These are phyloP conservation scores for Nomada ferruginata DNA, from an alignment of 2,888 invertebrate genomes.

Conservation along the genomic window DNA sequence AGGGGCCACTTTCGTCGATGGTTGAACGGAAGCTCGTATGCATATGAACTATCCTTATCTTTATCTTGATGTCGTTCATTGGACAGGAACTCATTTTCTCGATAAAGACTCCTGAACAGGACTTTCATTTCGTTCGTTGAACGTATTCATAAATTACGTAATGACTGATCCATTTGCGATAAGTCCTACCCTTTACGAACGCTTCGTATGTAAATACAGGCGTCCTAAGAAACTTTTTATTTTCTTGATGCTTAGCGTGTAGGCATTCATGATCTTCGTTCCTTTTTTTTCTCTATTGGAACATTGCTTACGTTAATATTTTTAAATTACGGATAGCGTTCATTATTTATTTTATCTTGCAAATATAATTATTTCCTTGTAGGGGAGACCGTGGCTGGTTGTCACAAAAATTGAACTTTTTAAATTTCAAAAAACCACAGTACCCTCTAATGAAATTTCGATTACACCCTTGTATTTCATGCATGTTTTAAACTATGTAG, in stretches of 20 bases:
- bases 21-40: conserved; percentile 38
- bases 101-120: conserved; percentile 41
- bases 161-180: conserved; percentile 61
- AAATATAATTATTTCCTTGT: too few species aligned
- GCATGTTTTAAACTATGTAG: too few species aligned
- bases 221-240: conserved; percentile 11
- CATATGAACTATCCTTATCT: conserved; percentile 63
- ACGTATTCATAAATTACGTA: conserved; percentile 59
- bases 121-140: conserved; percentile 36
- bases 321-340: too few species aligned
- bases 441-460: too few species aligned
- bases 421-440: too few species aligned
- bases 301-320: too few species aligned
- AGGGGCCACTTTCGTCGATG: conserved; percentile 25
- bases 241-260: neutral
- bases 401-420: too few species aligned
- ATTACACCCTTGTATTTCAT: too few species aligned
- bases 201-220: neutral
- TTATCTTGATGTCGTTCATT: conserved; percentile 41
- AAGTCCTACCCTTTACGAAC: conserved; percentile 21
- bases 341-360: too few species aligned
- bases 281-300: too few species aligned
- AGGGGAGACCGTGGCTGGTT: too few species aligned
- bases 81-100: conserved; percentile 50
- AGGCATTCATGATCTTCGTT: too few species aligned